phyloP scores from a whole-genome alignment of 2,797 vertebrate genomes.

The Eulemur rubriventer region DNA sequence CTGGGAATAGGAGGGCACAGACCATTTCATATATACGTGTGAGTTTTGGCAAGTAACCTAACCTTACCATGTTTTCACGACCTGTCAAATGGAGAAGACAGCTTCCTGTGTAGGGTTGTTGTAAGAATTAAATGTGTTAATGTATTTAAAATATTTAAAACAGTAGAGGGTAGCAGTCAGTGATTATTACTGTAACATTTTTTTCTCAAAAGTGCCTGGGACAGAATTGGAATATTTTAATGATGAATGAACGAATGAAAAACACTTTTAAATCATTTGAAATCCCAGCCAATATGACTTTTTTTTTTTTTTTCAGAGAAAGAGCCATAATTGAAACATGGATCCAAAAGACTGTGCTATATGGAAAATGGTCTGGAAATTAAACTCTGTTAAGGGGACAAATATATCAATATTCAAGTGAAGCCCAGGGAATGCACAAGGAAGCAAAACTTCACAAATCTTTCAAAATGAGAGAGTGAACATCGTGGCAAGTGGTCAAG shows the following conservation, averaged over 20 bases:
- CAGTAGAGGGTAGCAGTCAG: background rate
- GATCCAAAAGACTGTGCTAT: background rate
- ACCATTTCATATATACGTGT: background rate
- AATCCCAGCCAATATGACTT: background rate
- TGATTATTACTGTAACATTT: background rate
- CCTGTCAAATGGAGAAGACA: background rate
- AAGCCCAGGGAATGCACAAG: background rate
- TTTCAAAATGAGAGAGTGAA: background rate
- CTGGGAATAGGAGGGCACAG: background rate
- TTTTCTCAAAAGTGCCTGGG: background rate
- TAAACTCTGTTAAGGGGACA: background rate
- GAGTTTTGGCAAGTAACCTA: background rate
- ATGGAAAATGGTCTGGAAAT: background rate
- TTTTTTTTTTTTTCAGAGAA: background rate
- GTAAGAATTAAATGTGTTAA: background rate
- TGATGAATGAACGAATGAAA: background rate
- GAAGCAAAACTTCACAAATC: background rate
- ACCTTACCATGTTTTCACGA: background rate
- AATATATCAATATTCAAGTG: background rate
- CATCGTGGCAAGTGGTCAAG: fast-evolving
- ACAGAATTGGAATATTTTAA: background rate
- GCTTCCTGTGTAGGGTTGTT: background rate
- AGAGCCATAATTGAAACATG: background rate
- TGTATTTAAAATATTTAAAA: background rate
- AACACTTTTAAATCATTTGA: background rate